A percentile compares a stretch with the other conserved stretches of the same genome.
These are phyloP conservation scores for Corbicula japonica DNA, from an alignment of 2,888 invertebrate genomes.

Conservation along the genomic window DNA sequence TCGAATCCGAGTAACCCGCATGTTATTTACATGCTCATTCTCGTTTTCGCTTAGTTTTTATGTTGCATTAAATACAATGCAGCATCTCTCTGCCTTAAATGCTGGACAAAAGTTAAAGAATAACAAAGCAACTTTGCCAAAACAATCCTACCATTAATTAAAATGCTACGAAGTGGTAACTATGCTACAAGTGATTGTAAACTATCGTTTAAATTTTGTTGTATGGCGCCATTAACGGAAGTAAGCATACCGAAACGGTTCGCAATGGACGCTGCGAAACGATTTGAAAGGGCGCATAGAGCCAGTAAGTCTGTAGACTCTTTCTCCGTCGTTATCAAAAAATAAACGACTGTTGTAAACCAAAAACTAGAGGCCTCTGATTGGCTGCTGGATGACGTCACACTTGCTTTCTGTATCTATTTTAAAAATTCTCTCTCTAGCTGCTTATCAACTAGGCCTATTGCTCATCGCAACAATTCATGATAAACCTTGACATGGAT, in stretches of 20 bases:
- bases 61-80: background rate
- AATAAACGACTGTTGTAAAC: background rate
- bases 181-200: slow-evolving; percentile 47
- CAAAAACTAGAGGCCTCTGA: background rate
- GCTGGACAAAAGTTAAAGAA: background rate
- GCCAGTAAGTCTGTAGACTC: background rate
- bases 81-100: background rate
- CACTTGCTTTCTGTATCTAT: no score
- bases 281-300: background rate
- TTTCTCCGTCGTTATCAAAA: background rate
- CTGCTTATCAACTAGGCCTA: no score
- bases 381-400: no score
- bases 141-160: background rate
- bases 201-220: slow-evolving; percentile 64
- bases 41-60: slow-evolving; percentile 26
- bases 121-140: background rate
- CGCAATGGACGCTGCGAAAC: background rate
- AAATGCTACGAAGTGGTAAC: slow-evolving; percentile 7
- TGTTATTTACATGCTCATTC: slow-evolving; percentile 38
- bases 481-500: no score
- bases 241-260: background rate
- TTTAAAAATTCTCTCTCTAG: no score
- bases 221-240: slow-evolving; percentile 61
- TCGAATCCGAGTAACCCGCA: slow-evolving; percentile 40
- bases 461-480: no score